These are phyloP conservation scores for Graphium colonna DNA, from an alignment of 2,888 invertebrate genomes.

Conservation along the genomic window DNA sequence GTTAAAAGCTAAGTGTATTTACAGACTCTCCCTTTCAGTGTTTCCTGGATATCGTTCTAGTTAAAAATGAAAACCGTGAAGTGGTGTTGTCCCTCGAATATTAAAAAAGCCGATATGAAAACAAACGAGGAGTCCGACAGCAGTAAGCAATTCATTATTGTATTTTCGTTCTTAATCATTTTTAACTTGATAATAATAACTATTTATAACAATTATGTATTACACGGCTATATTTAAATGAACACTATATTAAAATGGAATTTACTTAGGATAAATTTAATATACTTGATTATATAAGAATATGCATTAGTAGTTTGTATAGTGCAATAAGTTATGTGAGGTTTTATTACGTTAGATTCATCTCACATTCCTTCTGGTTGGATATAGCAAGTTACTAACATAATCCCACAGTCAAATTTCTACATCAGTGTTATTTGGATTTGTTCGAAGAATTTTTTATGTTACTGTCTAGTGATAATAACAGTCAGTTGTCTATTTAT, in stretches of 20 bases:
- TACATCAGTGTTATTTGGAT: conserved; percentile 29
- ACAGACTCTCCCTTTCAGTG: conserved; percentile 96
- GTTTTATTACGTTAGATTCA: conserved; percentile 64
- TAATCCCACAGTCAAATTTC: conserved; percentile 75
- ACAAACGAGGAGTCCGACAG: conserved; percentile 92
- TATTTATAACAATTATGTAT: too few relatives aligned
- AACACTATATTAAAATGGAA: conserved; percentile 30
- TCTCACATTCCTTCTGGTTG: conserved; percentile 65
- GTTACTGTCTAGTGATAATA: not conserved
- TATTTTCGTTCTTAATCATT: conserved; percentile 21
- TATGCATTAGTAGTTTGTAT: conserved; percentile 63
- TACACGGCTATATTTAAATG: conserved; percentile 23
- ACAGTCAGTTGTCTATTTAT: too few relatives aligned
- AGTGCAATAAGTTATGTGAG: conserved; percentile 59
- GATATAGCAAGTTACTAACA: conserved; percentile 61
- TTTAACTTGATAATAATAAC: conserved; percentile 35
- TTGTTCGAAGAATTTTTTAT: not conserved
- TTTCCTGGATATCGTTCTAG: conserved; percentile 97
- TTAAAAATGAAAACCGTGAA: conserved; percentile 98
- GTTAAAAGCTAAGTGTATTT: conserved; percentile 7
- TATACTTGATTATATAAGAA: conserved; percentile 51
- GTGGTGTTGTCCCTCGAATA: conserved; percentile 96
- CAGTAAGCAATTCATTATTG: conserved; percentile 82
- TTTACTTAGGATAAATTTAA: conserved; percentile 29
- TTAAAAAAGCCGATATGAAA: conserved; percentile 92